Evolutionary conservation across 2,797 vertebrate genomes (phyloP), one percentile per base, ranked within the genome.

Genomic region (Halcyon chelicuti): DNA sequence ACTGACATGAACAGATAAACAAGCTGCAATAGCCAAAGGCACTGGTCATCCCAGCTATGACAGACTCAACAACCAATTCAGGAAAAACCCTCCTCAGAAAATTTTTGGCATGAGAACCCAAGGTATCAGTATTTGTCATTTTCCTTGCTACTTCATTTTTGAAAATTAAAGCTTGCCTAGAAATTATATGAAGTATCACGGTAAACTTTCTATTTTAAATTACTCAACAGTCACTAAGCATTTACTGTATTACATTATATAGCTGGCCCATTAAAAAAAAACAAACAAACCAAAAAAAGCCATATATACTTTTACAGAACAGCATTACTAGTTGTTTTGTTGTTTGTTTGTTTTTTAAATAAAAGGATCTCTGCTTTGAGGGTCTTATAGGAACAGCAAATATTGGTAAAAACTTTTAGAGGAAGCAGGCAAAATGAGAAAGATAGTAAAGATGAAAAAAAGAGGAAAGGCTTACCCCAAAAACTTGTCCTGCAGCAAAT

Each of bases 381-480:
- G 18, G 25, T 83, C 52, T 75, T 70, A 21, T 0, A 57, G 49
- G 16, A 86, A 47, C 26, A 55, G 31, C 26, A 42, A 52, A 66
- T 15, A 78, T 5, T 52, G 9, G 11, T 49, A 51, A 79, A 88
- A 72, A 61, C 17, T 54, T 49, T 29, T 15, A 67, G 17, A 86
- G 25, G 26, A 89, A 82, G 23, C 7, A 95, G 18, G 5, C 14
- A 72, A 67, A 89, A 55, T 76, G 14, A 51, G 12, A 70, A 70
- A 84, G 26, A 57, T 6, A 10, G 7, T 73, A 86, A 66, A 83
- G 16, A 5, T 22, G 28, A 57, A 72, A 58, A 73, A 21, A 61
- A 83, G 65, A 87, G 35, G n/a, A 74, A 93, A 85, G 8, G 39
- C 76, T 97, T 86, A 96, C 83, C 86, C 87, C 37, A 51, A 78